These are phyloP conservation scores for Motacilla alba DNA, from an alignment of 2,113 vertebrate species.

Conservation along the genomic window DNA sequence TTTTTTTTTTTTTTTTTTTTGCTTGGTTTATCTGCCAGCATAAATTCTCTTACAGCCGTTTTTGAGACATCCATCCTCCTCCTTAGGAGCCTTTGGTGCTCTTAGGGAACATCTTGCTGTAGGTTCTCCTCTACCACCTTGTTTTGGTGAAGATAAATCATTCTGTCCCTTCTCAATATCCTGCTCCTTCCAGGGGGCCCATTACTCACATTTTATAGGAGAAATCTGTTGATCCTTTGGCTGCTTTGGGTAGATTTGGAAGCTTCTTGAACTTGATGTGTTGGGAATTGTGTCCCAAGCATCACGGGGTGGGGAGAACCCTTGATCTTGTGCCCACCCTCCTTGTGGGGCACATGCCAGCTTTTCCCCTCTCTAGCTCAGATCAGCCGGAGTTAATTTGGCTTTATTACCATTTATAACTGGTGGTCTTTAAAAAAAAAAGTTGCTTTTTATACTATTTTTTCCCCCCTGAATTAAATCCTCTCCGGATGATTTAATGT, in stretches of 20 bases:
- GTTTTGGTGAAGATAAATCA: not conserved
- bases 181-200: not conserved
- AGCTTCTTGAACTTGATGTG: not conserved
- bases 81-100: not conserved
- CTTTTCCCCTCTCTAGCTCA: not conserved
- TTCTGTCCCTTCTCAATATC: not conserved
- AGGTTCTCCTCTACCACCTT: not conserved
- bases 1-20: not conserved
- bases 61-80: not conserved
- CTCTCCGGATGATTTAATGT: constrained; percentile 49
- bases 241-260: not conserved
- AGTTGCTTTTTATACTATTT: not conserved
- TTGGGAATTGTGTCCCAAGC: not conserved
- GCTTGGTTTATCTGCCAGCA: not conserved
- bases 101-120: not conserved
- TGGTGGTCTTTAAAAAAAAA: not conserved
- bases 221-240: not conserved
- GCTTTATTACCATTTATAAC: not conserved
- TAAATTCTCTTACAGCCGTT: not conserved
- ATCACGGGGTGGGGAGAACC: not conserved
- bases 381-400: not conserved
- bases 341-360: no score
- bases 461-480: not conserved
- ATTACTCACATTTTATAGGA: not conserved
- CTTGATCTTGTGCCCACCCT: not conserved